Conservation (phyloP, 2,888 invertebrate genomes). For the Lucinisca nassula region DNA sequence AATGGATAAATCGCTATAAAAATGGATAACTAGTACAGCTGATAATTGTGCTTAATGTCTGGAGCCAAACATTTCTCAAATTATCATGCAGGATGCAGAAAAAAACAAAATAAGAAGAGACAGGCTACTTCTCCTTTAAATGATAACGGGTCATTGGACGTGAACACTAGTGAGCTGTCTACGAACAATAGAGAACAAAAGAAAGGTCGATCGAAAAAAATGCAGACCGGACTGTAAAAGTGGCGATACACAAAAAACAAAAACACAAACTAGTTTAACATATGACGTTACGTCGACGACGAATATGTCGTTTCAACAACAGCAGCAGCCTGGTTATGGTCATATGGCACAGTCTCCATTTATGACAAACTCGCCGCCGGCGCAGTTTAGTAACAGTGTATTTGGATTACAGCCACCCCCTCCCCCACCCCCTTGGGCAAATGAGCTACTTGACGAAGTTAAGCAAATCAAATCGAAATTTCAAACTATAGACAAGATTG, state of each 20-base stretch:
- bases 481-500: constrained; percentile 24
- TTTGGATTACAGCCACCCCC: neutral
- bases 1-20: neutral
- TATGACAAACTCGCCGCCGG: neutral
- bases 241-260: neutral
- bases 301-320: neutral
- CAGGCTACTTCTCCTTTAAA: too few relatives aligned
- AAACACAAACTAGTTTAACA: neutral
- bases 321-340: neutral
- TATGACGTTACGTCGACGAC: neutral
- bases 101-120: neutral
- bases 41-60: neutral
- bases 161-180: neutral
- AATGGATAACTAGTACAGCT: neutral
- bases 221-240: neutral
- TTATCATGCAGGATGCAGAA: neutral
- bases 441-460: constrained; percentile 21
- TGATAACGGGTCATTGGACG: neutral
- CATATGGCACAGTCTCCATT: neutral
- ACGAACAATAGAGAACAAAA: neutral
- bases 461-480: constrained; percentile 20
- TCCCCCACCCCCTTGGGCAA: constrained; percentile 30
- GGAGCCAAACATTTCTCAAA: neutral
- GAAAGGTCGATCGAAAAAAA: neutral
- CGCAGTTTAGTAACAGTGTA: neutral